Evolutionary conservation across 2,113 vertebrate species (phyloP).

Genomic region (Ranitomeya imitator): DNA sequence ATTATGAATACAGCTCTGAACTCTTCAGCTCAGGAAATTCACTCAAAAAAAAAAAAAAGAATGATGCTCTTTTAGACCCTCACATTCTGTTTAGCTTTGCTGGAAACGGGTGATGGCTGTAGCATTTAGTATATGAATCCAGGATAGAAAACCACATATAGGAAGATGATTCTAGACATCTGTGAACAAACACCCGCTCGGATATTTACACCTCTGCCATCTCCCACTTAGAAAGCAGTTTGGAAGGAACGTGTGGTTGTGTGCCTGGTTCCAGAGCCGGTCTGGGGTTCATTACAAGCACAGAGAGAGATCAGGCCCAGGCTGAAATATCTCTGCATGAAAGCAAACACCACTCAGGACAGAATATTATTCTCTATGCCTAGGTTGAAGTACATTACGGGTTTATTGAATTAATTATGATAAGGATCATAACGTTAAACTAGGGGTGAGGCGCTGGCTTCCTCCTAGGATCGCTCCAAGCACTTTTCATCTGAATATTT

Average conservation of each 20-base stretch:
- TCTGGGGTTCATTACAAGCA: slow-evolving; percentile 92
- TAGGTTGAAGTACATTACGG: slow-evolving; percentile 96
- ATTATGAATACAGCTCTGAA: not conserved
- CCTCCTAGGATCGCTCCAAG: slow-evolving; percentile 88
- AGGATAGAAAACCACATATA: not conserved
- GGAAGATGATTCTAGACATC: not conserved
- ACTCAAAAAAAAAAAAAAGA: not conserved
- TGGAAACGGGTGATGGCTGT: not conserved
- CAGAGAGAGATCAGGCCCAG: slow-evolving; percentile 84
- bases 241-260: slow-evolving; percentile 66
- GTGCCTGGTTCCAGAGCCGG: slow-evolving; percentile 75
- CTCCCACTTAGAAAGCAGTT: slow-evolving; percentile 66
- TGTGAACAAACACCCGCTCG: slow-evolving; percentile 11
- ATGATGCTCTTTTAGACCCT: not conserved
- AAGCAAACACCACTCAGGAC: slow-evolving; percentile 86
- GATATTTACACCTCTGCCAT: slow-evolving; percentile 62
- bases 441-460: slow-evolving; percentile 93
- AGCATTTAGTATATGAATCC: not conserved
- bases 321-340: slow-evolving; percentile 86
- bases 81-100: not conserved
- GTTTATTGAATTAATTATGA: slow-evolving; percentile 99
- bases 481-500: slow-evolving; percentile 91
- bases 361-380: slow-evolving; percentile 88
- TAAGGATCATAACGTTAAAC: slow-evolving; percentile 99
- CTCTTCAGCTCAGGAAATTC: not conserved